Evolutionary conservation across 2,113 vertebrate genomes (phyloP).

Genomic region (Chaetops frenatus): DNA sequence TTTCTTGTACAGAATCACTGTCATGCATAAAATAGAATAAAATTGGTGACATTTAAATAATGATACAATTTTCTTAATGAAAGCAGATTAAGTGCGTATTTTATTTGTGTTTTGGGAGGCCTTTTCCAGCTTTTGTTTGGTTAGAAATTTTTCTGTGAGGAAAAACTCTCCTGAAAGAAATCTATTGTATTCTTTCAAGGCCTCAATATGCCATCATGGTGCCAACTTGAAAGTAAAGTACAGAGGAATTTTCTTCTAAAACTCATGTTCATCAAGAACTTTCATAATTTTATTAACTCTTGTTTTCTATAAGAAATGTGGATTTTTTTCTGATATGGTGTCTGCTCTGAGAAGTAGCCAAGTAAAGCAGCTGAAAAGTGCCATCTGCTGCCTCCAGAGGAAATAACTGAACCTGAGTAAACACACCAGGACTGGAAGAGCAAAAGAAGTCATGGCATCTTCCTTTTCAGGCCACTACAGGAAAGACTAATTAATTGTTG

Average conservation of each 20-base stretch:
- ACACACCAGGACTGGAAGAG: neutral
- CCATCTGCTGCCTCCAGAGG: slow-evolving; percentile 36
- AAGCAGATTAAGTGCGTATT: neutral
- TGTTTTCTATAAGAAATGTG: neutral
- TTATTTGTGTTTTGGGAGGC: neutral
- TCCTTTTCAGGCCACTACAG: neutral
- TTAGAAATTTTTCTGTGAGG: neutral
- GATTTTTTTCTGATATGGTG: rapidly evolving
- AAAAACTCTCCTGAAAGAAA: neutral
- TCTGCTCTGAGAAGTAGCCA: neutral
- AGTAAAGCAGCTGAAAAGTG: slow-evolving; percentile 30
- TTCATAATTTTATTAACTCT: neutral
- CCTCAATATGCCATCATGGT: neutral
- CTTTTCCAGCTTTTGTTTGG: neutral
- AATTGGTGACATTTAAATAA: neutral
- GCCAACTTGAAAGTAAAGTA: neutral
- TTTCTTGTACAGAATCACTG: neutral
- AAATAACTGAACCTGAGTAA: neutral
- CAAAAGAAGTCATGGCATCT: neutral
- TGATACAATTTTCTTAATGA: neutral
- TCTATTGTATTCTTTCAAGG: neutral
- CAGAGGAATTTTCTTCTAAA: neutral
- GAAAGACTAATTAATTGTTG: neutral
- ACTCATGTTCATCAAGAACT: neutral
- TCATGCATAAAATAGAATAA: neutral